Evolutionary conservation across 2,888 invertebrate species (phyloP), one percentile per base, ranked within the genome.

Genomic region (Platerodrilus igneus): DNA sequence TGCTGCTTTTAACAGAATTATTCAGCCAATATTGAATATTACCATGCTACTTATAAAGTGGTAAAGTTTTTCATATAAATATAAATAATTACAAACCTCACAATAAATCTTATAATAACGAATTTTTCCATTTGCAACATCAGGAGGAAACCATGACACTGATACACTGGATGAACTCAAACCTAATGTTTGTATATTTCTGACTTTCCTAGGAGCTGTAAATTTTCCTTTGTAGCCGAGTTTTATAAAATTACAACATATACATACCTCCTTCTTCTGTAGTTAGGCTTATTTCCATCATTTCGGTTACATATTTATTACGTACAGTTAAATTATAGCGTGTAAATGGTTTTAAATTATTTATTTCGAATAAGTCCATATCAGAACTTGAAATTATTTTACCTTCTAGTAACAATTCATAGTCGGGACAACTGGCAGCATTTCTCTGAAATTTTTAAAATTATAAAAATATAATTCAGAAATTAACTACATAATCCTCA

Each of bases 181-280:
- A 6, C 17, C 4, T 7, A n/a, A 8, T 14, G 8, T 8, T 13
- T 13, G n/a, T 14, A 32, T 7, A 2, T 32, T 2, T 21, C 13
- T 9, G 9, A 32, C 21, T 3, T 3, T 3, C 3, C 13, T 9
- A 14, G 32, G 32, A 10, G n/a, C 32, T 32, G 10, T 2, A 6
- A 27, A 5, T 29, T 18, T 29, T 28, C 17, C n/a, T n/a, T n/a
- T n/a, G n/a, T n/a, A n/a, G n/a, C n/a, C n/a, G n/a, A n/a, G n/a
- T n/a, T n/a, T n/a, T n/a, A n/a, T n/a, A n/a, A n/a, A n/a, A n/a
- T n/a, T n/a, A n/a, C n/a, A n/a, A n/a, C 9, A 4, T 14, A 22
- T 22, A 19, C 14, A 14, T 38, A 42, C 42, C 34, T 29, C 37
- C 42, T 34, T 42, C 42, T 19, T 27, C 9, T 9, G 42, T 42